Percentiles rank a stretch among this genome's conserved stretches.
Evolutionary conservation across 35 echinoderm and acorn worm species (phyloP).

Genomic region (Apostichopus parvimensis): DNA sequence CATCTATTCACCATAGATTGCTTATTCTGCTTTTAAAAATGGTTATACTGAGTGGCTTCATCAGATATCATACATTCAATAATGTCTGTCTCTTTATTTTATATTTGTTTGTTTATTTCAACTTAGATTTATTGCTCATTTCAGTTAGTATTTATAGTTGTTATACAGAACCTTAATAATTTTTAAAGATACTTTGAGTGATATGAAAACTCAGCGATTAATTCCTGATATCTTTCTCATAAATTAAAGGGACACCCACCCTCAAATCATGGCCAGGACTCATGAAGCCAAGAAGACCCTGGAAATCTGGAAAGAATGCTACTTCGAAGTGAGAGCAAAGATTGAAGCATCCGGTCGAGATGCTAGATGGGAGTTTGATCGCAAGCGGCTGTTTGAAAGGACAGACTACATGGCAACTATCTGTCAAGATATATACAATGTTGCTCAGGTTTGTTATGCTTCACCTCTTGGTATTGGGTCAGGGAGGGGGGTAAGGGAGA

Average conservation of each 20-base stretch:
- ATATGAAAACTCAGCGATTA: too few relatives aligned
- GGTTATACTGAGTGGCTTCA: too few relatives aligned
- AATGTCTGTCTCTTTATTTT: too few relatives aligned
- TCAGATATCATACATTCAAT: too few relatives aligned
- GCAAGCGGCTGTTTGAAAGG: conserved; percentile 96
- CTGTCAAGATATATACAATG: conserved; percentile 96
- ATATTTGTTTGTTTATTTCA: too few relatives aligned
- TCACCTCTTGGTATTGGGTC: not conserved
- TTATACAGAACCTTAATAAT: too few relatives aligned
- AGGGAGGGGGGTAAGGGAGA: not conserved
- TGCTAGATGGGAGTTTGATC: conserved; percentile 99
- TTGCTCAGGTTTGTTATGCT: conserved; percentile 78
- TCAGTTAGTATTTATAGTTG: too few relatives aligned
- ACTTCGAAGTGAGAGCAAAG: conserved; percentile 97
- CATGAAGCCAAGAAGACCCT: conserved; percentile 93
- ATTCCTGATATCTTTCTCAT: too few relatives aligned
- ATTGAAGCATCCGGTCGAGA: conserved; percentile 97
- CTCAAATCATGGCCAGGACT: conserved; percentile 93
- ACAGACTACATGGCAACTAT: conserved; percentile 99
- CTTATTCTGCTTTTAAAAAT: too few relatives aligned
- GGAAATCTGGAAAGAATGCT: conserved; percentile 96
- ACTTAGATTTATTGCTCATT: too few relatives aligned
- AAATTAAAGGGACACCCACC: conserved; percentile 74
- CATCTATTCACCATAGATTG: too few relatives aligned
- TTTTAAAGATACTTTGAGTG: too few relatives aligned